These are phyloP conservation scores for Lithophane leautieri DNA, from an alignment of 2,888 invertebrate species.

Conservation along the genomic window DNA sequence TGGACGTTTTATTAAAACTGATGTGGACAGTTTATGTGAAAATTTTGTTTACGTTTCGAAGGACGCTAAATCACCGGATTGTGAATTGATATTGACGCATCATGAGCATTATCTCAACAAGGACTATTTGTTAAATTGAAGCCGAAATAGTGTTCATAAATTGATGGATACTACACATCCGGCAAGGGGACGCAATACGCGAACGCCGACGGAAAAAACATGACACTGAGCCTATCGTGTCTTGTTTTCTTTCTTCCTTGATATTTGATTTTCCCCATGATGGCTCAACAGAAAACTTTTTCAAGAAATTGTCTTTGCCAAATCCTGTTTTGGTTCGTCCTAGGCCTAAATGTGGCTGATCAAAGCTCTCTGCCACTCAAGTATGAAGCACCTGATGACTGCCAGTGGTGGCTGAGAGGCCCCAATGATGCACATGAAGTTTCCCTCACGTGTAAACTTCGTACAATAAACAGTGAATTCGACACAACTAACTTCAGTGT, in stretches of 20 bases:
- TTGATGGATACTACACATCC: constrained; percentile 89
- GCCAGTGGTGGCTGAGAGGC: constrained; percentile 94
- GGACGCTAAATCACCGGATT: constrained; percentile 67
- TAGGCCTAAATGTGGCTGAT: constrained; percentile 86
- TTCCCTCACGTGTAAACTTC: constrained; percentile 94
- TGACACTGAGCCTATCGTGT: constrained; percentile 88
- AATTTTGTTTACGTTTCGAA: constrained; percentile 69
- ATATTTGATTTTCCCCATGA: constrained; percentile 86
- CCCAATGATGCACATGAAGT: constrained; percentile 93
- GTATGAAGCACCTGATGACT: constrained; percentile 96
- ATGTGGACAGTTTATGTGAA: constrained; percentile 81
- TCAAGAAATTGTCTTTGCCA: constrained; percentile 81
- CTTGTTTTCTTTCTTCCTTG: constrained; percentile 89
- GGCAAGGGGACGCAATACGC: constrained; percentile 86
- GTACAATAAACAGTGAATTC: constrained; percentile 96
- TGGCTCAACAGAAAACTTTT: constrained; percentile 83
- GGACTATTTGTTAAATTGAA: constrained; percentile 82
- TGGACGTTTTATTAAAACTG: constrained; percentile 56
- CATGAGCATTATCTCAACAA: constrained; percentile 78
- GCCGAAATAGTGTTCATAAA: constrained; percentile 83
- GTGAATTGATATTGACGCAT: constrained; percentile 73
- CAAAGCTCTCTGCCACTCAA: constrained; percentile 88
- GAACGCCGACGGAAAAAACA: constrained; percentile 90
- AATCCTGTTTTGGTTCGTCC: constrained; percentile 85
- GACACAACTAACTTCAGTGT: constrained; percentile 97